Conservation (phyloP, 2,888 invertebrate species). For the Boloria selene region DNA sequence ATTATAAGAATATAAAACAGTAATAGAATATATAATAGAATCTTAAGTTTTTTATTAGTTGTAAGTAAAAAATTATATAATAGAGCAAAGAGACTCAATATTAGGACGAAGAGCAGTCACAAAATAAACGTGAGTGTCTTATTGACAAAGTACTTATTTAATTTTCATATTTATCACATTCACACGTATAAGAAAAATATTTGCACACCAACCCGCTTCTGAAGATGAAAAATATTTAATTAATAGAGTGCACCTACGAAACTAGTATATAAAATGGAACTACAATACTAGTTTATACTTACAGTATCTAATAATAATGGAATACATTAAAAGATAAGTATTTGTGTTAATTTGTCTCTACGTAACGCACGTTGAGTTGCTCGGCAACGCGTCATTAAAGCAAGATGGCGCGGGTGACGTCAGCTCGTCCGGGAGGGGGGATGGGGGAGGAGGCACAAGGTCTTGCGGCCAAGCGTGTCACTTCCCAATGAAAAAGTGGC, state of each 20-base stretch:
- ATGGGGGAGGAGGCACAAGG: slow-evolving; percentile 61
- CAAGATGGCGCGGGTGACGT: slow-evolving; percentile 81
- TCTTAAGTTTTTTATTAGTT: neutral
- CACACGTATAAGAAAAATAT: slow-evolving; percentile 26
- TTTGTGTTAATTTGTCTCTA: slow-evolving; percentile 41
- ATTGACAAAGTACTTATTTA: slow-evolving; percentile 23
- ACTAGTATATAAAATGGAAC: neutral
- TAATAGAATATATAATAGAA: too few relatives aligned
- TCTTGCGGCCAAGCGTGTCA: slow-evolving; percentile 71
- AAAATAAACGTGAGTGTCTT: slow-evolving; percentile 28
- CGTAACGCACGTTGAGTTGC: slow-evolving; percentile 70
- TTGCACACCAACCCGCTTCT: slow-evolving; percentile 12
- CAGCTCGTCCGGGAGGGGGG: slow-evolving; percentile 52
- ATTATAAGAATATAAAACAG: too few relatives aligned
- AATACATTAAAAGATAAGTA: slow-evolving; percentile 23
- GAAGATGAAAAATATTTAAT: slow-evolving; percentile 3
- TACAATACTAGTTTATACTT: neutral
- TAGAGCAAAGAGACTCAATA: slow-evolving; percentile 18
- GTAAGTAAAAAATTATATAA: neutral
- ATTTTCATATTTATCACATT: slow-evolving; percentile 20
- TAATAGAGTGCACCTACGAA: neutral
- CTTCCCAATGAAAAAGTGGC: slow-evolving; percentile 77
- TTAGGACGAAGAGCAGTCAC: slow-evolving; percentile 6
- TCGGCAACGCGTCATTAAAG: slow-evolving; percentile 71
- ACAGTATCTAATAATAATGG: neutral